These are phyloP conservation scores for Protobothrops mucrosquamatus DNA, from an alignment of 2,113 vertebrate genomes.

Conservation along the genomic window DNA sequence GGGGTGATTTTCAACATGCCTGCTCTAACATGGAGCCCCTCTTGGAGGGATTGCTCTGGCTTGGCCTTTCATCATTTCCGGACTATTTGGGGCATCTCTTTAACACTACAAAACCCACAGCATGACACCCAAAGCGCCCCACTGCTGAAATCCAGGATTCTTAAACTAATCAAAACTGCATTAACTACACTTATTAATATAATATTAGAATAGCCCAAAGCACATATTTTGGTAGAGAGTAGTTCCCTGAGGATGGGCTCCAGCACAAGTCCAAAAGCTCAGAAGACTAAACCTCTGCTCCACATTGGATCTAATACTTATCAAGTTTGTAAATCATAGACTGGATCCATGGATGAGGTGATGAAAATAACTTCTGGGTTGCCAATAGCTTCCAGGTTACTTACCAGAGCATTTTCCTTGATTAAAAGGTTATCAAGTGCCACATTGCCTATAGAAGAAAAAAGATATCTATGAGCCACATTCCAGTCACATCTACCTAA, in stretches of 20 bases:
- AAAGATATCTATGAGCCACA: neutral
- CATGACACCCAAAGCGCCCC: too few species aligned
- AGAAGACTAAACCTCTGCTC: neutral
- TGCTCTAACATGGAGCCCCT: neutral
- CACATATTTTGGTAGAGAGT: neutral
- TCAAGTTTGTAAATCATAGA: neutral
- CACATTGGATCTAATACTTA: neutral
- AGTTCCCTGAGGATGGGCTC: neutral
- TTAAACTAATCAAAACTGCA: neutral
- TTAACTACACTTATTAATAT: neutral
- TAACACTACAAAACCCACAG: neutral
- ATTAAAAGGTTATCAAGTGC: slow-evolving; percentile 92
- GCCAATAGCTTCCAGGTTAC: slow-evolving; percentile 44
- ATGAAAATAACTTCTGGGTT: neutral
- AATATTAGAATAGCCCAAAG: neutral
- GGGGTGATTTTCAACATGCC: neutral
- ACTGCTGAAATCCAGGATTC: neutral
- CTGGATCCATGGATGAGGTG: neutral
- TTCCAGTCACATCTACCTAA: neutral
- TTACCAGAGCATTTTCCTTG: slow-evolving; percentile 94
- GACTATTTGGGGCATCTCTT: neutral
- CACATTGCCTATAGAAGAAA: slow-evolving; percentile 83
- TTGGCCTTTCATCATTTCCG: neutral
- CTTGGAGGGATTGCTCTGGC: neutral
- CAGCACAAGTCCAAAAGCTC: neutral